A percentile compares a stretch with the other conserved stretches of the same genome.
phyloP scores from a whole-genome alignment of 1,140 invertebrate species.

The Drosophila arizonae region DNA sequence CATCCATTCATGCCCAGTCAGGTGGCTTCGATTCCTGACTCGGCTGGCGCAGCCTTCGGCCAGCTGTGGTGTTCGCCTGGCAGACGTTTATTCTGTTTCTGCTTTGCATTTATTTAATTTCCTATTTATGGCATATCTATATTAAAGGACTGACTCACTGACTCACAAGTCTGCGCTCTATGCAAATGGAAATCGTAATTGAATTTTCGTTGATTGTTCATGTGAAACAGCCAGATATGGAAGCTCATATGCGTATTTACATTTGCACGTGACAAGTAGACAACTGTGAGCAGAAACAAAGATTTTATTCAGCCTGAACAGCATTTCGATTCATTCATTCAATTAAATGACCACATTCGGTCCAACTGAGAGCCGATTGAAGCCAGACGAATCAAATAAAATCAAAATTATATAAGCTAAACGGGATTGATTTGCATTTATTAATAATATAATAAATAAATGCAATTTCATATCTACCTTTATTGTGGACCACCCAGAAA shows the following conservation, averaged over 20 bases:
- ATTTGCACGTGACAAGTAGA: neutral
- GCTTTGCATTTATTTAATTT: conserved; percentile 63
- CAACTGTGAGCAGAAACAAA: neutral
- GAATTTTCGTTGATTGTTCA: conserved; percentile 33
- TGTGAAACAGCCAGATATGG: conserved; percentile 13
- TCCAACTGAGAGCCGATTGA: no score
- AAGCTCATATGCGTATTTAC: neutral
- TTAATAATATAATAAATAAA: no score
- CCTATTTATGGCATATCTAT: conserved; percentile 55
- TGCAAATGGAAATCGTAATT: conserved; percentile 41
- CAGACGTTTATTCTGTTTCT: conserved; percentile 19
- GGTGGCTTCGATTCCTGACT: conserved; percentile 20
- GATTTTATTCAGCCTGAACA: neutral
- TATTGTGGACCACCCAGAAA: no score
- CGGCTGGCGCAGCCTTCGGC: neutral
- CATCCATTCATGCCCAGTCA: neutral
- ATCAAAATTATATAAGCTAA: neutral
- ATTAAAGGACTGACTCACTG: conserved; percentile 23
- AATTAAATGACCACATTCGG: neutral
- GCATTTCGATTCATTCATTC: conserved; percentile 18
- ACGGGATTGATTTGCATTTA: neutral
- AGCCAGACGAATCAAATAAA: no score
- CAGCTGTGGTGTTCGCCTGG: neutral
- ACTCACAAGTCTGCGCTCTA: conserved; percentile 5
- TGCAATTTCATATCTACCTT: no score